Conservation (phyloP, 1,140 invertebrate species). For the Drosophila carrolli region DNA sequence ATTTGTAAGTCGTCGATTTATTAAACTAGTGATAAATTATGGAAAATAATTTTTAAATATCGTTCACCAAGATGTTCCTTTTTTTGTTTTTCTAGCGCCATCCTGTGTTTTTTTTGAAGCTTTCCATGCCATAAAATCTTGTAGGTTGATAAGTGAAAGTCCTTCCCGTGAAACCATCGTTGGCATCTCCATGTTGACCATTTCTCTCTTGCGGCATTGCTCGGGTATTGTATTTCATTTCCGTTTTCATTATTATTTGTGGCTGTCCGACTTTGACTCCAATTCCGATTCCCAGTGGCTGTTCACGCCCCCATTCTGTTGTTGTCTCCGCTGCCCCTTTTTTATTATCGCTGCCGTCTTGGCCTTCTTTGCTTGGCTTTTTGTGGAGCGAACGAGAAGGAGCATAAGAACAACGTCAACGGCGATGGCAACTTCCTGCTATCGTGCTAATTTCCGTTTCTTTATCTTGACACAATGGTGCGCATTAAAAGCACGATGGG, state of each 20-base stretch:
- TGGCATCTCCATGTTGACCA: slow-evolving; percentile 22
- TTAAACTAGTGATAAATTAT: no score
- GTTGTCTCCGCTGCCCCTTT: slow-evolving; percentile 24
- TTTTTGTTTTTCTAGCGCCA: no score
- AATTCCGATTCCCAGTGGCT: slow-evolving; percentile 48
- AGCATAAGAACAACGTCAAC: slow-evolving; percentile 66
- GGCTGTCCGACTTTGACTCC: slow-evolving; percentile 62
- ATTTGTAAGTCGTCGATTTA: no score
- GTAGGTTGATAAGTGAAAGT: neutral
- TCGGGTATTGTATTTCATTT: slow-evolving; percentile 81
- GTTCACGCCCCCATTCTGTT: slow-evolving; percentile 26
- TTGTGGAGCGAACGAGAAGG: slow-evolving; percentile 31
- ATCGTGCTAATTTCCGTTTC: slow-evolving; percentile 84
- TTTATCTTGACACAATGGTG: slow-evolving; percentile 85
- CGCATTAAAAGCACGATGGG: slow-evolving; percentile 75
- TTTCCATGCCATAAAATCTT: neutral
- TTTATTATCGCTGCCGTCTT: slow-evolving; percentile 23
- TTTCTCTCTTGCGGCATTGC: slow-evolving; percentile 58
- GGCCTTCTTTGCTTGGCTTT: slow-evolving; percentile 34
- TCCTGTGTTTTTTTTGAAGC: neutral
- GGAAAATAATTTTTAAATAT: no score
- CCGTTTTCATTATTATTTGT: slow-evolving; percentile 83
- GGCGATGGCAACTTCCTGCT: slow-evolving; percentile 83
- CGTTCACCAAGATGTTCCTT: no score
- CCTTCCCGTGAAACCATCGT: neutral